Conservation (phyloP, 2,888 invertebrate genomes). For the Hypselothyrea guttata region DNA sequence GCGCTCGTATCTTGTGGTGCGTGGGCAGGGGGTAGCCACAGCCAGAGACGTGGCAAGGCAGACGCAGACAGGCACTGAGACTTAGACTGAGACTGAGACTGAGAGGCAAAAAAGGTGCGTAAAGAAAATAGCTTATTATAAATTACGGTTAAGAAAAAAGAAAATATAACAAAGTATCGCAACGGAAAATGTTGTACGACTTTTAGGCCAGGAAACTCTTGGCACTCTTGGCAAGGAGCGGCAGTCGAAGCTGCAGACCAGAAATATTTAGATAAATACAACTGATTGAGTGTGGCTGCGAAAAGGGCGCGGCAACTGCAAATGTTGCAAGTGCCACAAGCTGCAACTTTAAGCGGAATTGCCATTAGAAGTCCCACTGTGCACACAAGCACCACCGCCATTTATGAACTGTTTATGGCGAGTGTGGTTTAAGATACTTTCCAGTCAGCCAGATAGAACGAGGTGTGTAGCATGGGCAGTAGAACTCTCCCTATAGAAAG, state of each 20-base stretch:
- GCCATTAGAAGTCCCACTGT: too few species aligned
- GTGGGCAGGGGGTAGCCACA: slow-evolving; percentile 58
- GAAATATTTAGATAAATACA: slow-evolving; percentile 11
- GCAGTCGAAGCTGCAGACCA: slow-evolving; percentile 8
- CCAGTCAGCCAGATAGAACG: too few species aligned
- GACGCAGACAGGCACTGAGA: slow-evolving; percentile 2
- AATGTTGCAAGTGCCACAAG: slow-evolving; percentile 8
- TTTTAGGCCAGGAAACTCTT: slow-evolving; percentile 3
- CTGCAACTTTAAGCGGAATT: background rate
- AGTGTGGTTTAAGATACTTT: too few species aligned
- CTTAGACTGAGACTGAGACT: background rate
- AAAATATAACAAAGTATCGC: slow-evolving; percentile 54
- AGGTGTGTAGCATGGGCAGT: too few species aligned
- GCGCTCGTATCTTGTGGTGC: slow-evolving; percentile 33
- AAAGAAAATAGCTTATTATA: slow-evolving; percentile 71
- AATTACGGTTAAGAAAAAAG: slow-evolving; percentile 58
- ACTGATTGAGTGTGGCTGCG: slow-evolving; percentile 2
- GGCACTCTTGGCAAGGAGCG: background rate
- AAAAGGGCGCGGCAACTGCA: background rate
- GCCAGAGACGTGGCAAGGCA: background rate
- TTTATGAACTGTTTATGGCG: too few species aligned
- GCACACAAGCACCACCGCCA: background rate
- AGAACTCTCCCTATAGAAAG: too few species aligned
- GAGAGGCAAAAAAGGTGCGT: slow-evolving; percentile 55
- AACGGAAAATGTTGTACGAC: slow-evolving; percentile 25